These are phyloP conservation scores for Tyria jacobaeae DNA, from an alignment of 2,888 invertebrate species.

Conservation along the genomic window DNA sequence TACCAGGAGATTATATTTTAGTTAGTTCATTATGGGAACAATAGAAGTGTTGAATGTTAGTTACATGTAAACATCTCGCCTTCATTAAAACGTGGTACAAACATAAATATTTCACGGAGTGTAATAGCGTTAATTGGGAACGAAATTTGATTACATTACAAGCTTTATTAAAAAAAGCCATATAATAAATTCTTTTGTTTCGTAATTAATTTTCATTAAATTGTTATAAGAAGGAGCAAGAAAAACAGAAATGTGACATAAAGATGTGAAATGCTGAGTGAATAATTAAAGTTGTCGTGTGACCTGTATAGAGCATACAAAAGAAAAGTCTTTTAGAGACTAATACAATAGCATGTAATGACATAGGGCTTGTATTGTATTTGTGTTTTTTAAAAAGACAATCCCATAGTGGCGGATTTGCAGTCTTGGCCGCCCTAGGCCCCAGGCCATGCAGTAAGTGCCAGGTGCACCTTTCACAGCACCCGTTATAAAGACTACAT, in stretches of 20 bases:
- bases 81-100: background rate
- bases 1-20: background rate
- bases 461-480: too few species aligned
- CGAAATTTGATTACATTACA: constrained; percentile 4
- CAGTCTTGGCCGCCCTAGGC: too few species aligned
- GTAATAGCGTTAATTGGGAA: constrained; percentile 13
- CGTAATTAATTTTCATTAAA: constrained; percentile 8
- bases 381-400: too few species aligned
- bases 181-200: constrained; percentile 8
- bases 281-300: too few species aligned
- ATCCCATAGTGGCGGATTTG: too few species aligned
- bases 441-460: too few species aligned
- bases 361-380: too few species aligned
- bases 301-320: background rate
- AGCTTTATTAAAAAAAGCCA: background rate
- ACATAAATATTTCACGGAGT: background rate
- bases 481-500: too few species aligned
- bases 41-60: background rate
- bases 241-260: background rate
- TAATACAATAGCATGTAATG: background rate
- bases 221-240: background rate
- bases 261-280: background rate
- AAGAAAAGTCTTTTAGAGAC: background rate
- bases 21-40: background rate
- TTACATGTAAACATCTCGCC: background rate